A percentile compares a stretch with the other conserved stretches of the same genome.
These are phyloP conservation scores for Falco biarmicus DNA, from an alignment of 2,797 vertebrate species.

Conservation along the genomic window DNA sequence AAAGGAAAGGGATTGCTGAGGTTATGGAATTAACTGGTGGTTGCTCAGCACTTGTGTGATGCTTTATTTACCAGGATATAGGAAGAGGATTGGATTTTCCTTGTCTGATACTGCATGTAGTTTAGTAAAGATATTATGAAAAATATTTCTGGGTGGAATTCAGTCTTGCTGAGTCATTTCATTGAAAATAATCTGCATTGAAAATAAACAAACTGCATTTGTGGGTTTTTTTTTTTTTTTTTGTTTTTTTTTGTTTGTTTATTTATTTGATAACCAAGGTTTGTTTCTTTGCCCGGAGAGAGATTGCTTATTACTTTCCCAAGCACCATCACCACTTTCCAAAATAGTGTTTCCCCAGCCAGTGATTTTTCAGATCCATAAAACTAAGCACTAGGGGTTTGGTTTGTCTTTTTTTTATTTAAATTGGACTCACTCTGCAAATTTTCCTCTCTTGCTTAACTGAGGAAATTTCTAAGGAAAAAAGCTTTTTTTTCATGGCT, in stretches of 20 bases:
- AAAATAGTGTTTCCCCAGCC: not conserved
- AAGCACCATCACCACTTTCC: not conserved
- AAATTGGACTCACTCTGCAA: not conserved
- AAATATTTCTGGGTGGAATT: not conserved
- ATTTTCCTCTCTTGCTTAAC: not conserved
- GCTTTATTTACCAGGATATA: not conserved
- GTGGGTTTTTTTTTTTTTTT: no score
- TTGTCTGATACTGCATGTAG: not conserved
- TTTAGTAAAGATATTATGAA: not conserved
- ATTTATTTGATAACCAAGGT: not conserved
- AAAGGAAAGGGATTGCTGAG: not conserved
- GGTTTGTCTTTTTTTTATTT: not conserved
- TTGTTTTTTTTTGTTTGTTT: not conserved
- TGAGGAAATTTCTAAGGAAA: not conserved
- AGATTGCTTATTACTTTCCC: not conserved
- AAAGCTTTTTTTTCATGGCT: not conserved
- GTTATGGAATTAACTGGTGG: not conserved
- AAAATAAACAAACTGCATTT: not conserved
- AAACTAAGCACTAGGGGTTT: not conserved
- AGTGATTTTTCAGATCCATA: not conserved
- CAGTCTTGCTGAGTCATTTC: not conserved
- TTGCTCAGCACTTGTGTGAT: not conserved
- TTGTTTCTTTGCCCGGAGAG: not conserved
- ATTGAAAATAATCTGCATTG: not conserved
- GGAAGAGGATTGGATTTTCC: not conserved